phyloP scores from a whole-genome alignment of 64 coral and sea anemone genomes.

The Porites lutea region DNA sequence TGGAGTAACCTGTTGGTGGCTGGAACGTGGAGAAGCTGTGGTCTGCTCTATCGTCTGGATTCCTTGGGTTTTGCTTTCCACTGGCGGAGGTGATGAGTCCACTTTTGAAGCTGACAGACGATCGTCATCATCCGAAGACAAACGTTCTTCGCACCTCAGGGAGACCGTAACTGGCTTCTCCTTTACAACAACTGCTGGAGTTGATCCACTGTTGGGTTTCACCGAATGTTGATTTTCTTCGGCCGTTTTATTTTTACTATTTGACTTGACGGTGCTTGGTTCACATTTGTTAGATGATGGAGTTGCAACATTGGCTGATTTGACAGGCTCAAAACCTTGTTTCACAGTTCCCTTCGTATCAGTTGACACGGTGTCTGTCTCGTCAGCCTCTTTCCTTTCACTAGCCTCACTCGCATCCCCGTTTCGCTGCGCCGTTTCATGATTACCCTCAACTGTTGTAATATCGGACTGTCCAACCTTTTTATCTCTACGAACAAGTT shows the following conservation, averaged over 20 bases:
- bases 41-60: background rate
- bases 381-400: background rate
- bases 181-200: background rate
- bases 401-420: background rate
- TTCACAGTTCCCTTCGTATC: background rate
- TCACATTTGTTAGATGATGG: background rate
- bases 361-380: background rate
- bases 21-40: background rate
- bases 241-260: background rate
- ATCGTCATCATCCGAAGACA: conserved; percentile 22
- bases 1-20: conserved; percentile 52
- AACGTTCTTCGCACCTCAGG: conserved; percentile 5
- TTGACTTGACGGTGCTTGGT: background rate
- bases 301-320: background rate
- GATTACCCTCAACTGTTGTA: background rate
- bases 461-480: background rate
- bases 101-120: background rate
- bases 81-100: background rate
- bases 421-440: background rate
- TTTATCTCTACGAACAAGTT: background rate
- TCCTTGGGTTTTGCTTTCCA: conserved; percentile 7
- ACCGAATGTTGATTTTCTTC: background rate
- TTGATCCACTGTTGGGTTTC: background rate
- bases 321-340: background rate
- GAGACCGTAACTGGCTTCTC: background rate